phyloP scores from a whole-genome alignment of 2,113 vertebrate species.

The Grus americana region DNA sequence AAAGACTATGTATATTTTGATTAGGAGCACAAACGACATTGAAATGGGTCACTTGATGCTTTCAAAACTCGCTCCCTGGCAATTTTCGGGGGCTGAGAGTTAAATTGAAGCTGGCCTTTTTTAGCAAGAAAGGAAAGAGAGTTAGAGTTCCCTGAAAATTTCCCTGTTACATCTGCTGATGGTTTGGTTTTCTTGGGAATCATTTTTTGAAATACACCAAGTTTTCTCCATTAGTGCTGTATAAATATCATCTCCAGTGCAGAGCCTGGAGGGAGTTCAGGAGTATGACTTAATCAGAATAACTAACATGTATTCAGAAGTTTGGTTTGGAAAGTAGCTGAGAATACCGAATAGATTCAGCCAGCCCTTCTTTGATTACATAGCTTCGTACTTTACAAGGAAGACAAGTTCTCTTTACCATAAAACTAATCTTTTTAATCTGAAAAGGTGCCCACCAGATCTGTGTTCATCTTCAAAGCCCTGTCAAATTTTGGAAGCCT shows the following conservation, averaged over 20 bases:
- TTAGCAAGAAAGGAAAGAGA: background rate
- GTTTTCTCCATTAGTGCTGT: constrained; percentile 48
- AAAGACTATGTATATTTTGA: background rate
- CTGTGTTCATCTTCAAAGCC: background rate
- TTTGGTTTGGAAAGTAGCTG: constrained; percentile 39
- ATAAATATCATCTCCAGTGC: constrained; percentile 38
- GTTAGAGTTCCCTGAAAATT: background rate
- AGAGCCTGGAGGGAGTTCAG: constrained; percentile 39
- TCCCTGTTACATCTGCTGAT: background rate
- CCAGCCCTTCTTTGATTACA: background rate
- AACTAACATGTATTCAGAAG: constrained; percentile 36
- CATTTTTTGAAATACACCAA: constrained; percentile 31
- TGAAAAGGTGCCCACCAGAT: background rate
- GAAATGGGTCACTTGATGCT: background rate
- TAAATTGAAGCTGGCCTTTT: background rate
- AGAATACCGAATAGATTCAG: background rate
- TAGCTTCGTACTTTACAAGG: background rate
- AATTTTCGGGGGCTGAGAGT: background rate
- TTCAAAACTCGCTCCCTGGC: background rate
- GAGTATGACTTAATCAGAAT: constrained; percentile 48
- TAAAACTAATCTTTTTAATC: background rate
- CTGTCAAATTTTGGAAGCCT: background rate
- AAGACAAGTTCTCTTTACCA: background rate
- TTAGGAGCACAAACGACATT: background rate
- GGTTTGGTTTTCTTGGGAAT: constrained; percentile 37